Evolutionary conservation across 2,113 vertebrate species (phyloP), one percentile per base, ranked within the genome.

Genomic region (Sander vitreus): DNA sequence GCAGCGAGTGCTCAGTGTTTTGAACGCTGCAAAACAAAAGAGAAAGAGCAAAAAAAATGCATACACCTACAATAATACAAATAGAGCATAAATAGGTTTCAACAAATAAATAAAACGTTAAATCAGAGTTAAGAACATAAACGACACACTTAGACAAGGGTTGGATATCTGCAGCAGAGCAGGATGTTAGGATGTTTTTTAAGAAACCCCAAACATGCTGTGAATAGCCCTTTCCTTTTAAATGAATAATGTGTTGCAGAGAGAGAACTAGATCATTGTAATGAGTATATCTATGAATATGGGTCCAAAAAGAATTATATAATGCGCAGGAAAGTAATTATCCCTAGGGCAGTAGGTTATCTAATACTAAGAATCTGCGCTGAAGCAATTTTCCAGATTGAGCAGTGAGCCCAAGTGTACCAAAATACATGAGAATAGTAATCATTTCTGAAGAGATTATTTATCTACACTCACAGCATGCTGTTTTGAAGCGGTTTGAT

Each of bases 241-340:
- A 76, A 86, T 80, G 66, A 85, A 78, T 74, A 80, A 69, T 73
- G 70, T 85, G 58, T 63, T 78, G 71, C 43, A 48, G 36, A 27
- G 54, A 73, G 43, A 67, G 30, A 71, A 75, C 47, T 76, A 73
- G 78, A 83, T 87, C 84, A 85, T 23, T 64, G 50, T 77, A 75
- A 81, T 87, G 43, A 83, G 69, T 80, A 60, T 63, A 77, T 84
- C 72, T 84, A 78, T 85, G 83, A 91, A 89, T 81, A 70, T 0
- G 50, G 66, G 39, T 72, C 71, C 48, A 78, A 78, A 79, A 85
- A 81, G 19, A 69, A 88, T 82, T 59, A 73, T 88, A 84, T 76
- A 80, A 88, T 77, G 74, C 80, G 74, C 50, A 84, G 69, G 64
- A 62, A 85, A 72, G 86, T 85, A 81, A 85, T 84, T 76, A 82